Evolutionary conservation across 35 echinoderm and acorn worm species (phyloP), one percentile per base, ranked within the genome.

Genomic region (Patiria miniata): DNA sequence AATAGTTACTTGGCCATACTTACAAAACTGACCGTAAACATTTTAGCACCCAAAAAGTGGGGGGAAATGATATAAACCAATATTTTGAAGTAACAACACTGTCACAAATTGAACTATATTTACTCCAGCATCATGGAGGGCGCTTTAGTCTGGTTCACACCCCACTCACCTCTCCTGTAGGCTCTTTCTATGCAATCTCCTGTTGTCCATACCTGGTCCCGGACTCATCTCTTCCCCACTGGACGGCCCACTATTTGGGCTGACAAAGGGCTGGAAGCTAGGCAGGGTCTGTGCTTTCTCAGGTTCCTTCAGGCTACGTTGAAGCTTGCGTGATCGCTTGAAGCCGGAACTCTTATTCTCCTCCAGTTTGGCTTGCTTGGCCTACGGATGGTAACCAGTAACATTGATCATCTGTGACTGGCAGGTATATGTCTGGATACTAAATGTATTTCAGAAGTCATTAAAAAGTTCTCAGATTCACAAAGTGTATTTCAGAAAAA

Each of bases 291-390:
- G 42, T 5, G 79, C 85, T 39, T 93, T 93, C 40, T 93, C 91
- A 23, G 85, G 91, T 30, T 88, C 86, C 68, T 87, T 65, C 32
- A 88, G 68, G 37, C 81, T 83, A 36, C 81, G 87, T 32, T 93
- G 85, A 0, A 93, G 68, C 32, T 93, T 93, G 17, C 78, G 83
- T 42, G 91, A 93, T 22, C 91, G 51, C 60, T 93, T 93, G 51
- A 93, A 93, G 8, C 91, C 86, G 19, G 91, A 84, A 22, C 91
- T 81, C 55, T 88, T 93, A 68, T 84, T 93, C 16, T 82, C 51
- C 21, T 52, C 80, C 21, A 82, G 30, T 51, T 82, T 52, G 40
- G 39, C 80, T 82, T 82, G 80, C 22, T 82, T 73, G 65, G 65
- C 65, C 65, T 73, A 30, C 29, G 10, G 34, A 23, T 12, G 10